A percentile compares a stretch with the other conserved stretches of the same genome.
These are phyloP conservation scores for Saccopteryx leptura DNA, from an alignment of 2,113 vertebrate genomes.

Conservation along the genomic window DNA sequence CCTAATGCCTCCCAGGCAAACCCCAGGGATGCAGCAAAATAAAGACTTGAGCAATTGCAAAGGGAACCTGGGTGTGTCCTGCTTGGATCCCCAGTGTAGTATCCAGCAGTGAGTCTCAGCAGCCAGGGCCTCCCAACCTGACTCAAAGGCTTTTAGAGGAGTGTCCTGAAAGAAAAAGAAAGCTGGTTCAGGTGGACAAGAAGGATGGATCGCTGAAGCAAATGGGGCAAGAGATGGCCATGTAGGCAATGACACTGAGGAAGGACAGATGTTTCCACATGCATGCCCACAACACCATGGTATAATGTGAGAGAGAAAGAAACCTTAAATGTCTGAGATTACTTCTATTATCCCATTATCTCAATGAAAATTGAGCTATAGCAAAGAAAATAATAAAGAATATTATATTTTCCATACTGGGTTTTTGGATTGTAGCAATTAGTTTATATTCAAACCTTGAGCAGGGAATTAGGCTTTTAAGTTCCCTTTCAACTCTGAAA, in stretches of 20 bases:
- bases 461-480: background rate
- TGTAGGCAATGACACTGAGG: too few relatives aligned
- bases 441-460: background rate
- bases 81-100: background rate
- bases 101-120: background rate
- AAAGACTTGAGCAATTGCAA: background rate
- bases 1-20: background rate
- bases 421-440: background rate
- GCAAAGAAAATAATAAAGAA: background rate
- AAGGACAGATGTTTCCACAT: background rate
- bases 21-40: background rate
- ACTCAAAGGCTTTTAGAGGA: background rate
- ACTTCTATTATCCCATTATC: background rate
- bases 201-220: background rate
- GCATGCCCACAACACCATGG: background rate
- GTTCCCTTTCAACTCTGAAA: background rate
- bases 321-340: background rate
- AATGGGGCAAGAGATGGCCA: background rate
- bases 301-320: background rate
- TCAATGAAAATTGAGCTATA: constrained; percentile 36
- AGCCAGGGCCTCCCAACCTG: background rate
- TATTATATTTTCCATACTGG: background rate
- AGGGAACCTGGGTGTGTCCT: background rate
- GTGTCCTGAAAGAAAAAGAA: background rate
- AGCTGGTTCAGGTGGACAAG: background rate